These are phyloP conservation scores for Syngnathus floridae DNA, from an alignment of 2,113 vertebrate species.

Conservation along the genomic window DNA sequence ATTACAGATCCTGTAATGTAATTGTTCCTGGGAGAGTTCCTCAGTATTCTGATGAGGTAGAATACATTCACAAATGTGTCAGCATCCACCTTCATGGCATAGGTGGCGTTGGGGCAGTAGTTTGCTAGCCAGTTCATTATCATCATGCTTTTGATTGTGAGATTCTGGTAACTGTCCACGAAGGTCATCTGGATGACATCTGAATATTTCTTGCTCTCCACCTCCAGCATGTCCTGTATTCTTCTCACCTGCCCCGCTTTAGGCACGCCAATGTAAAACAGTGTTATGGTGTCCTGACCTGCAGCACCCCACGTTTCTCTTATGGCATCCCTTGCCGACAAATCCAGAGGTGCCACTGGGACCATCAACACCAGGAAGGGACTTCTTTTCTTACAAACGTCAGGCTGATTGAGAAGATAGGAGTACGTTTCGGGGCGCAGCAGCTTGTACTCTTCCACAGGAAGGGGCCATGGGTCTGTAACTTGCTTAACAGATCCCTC, in stretches of 20 bases:
- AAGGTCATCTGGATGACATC: slow-evolving; percentile 80
- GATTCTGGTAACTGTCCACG: slow-evolving; percentile 74
- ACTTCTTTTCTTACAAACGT: slow-evolving; percentile 28
- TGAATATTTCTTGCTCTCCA: slow-evolving; percentile 53
- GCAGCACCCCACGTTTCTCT: slow-evolving; percentile 69
- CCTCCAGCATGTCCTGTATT: slow-evolving; percentile 25
- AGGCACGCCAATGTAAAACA: slow-evolving; percentile 68
- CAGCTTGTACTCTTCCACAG: slow-evolving; percentile 19
- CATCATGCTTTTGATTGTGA: slow-evolving; percentile 80
- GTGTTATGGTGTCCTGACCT: slow-evolving; percentile 22
- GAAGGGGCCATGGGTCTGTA: not conserved
- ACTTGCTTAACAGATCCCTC: not conserved
- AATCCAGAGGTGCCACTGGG: slow-evolving; percentile 42
- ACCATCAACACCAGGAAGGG: slow-evolving; percentile 75
- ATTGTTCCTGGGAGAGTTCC: not conserved
- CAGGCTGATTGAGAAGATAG: slow-evolving; percentile 65
- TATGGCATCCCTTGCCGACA: slow-evolving; percentile 40
- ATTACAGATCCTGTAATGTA: slow-evolving; percentile 63
- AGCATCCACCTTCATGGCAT: slow-evolving; percentile 73
- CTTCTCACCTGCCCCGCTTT: not conserved
- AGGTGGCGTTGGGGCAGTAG: slow-evolving; percentile 65
- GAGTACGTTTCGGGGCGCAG: slow-evolving; percentile 58
- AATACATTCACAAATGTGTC: slow-evolving; percentile 75
- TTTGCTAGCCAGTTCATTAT: slow-evolving; percentile 75
- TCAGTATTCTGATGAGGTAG: slow-evolving; percentile 43